Conservation (phyloP, 2,888 invertebrate genomes). For the Lasius fuliginosus region DNA sequence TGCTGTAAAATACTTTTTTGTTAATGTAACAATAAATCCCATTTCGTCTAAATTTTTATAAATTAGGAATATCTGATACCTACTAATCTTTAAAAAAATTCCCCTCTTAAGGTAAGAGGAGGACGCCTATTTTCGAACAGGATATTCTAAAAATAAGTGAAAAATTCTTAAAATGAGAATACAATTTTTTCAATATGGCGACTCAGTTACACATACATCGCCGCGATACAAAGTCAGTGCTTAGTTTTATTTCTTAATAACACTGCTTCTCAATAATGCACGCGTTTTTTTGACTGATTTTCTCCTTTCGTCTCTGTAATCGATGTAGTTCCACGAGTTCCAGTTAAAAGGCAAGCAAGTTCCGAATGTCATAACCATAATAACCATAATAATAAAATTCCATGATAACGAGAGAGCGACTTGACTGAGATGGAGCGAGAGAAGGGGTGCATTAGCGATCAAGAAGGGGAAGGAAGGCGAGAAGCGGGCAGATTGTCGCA, state of each 20-base stretch:
- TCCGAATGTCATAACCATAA: conserved; percentile 65
- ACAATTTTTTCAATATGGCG: too few relatives aligned
- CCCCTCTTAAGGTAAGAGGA: too few relatives aligned
- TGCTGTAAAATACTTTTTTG: too few relatives aligned
- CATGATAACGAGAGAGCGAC: conserved; percentile 67
- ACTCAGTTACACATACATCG: neutral
- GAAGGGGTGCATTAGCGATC: conserved; percentile 6
- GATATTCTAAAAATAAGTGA: too few relatives aligned
- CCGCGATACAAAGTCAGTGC: neutral
- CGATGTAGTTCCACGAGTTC: conserved; percentile 20
- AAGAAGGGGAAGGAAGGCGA: conserved; percentile 3
- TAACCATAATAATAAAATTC: conserved; percentile 72
- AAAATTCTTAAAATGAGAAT: too few relatives aligned
- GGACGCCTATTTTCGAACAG: too few relatives aligned
- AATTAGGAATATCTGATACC: too few relatives aligned
- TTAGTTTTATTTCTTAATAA: conserved; percentile 49
- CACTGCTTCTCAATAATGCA: conserved; percentile 44
- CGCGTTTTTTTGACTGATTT: conserved; percentile 48
- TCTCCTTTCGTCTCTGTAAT: conserved; percentile 1
- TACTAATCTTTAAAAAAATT: too few relatives aligned
- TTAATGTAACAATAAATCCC: too few relatives aligned
- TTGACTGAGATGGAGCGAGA: neutral
- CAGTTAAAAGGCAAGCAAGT: conserved; percentile 61
- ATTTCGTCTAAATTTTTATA: too few relatives aligned
- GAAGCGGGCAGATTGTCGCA: conserved; percentile 44